Percentiles rank a stretch among this genome's conserved stretches.
Conservation (phyloP, 1,140 invertebrate species). For the Cherax destructor region DNA sequence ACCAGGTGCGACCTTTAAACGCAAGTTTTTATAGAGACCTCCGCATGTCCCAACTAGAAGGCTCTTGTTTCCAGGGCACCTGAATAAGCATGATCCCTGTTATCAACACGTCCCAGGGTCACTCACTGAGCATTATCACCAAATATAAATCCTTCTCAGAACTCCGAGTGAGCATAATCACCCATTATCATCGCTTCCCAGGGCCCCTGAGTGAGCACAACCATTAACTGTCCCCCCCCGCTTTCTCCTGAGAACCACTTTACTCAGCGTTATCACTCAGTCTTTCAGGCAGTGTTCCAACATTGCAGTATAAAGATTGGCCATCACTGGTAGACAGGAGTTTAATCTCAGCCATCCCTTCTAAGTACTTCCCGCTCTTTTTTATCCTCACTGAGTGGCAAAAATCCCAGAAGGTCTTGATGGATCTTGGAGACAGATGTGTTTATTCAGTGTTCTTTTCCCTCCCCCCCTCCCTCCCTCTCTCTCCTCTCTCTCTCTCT, state of each 20-base stretch:
- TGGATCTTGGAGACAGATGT: neutral
- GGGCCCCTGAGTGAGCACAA: neutral
- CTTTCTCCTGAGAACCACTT: no score
- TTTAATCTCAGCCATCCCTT: neutral
- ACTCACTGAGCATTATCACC: neutral
- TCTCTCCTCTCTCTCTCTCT: neutral
- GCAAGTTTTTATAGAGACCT: no score
- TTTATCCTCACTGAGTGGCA: slow-evolving; percentile 15
- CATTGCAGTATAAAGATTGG: neutral
- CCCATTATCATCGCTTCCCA: neutral
- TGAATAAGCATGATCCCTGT: neutral
- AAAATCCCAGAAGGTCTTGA: neutral
- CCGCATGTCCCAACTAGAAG: no score
- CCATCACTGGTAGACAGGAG: neutral
- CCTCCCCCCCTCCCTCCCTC: neutral
- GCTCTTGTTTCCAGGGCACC: no score
- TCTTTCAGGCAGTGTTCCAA: neutral
- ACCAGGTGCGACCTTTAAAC: no score
- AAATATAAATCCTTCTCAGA: no score
- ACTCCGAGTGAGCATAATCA: neutral
- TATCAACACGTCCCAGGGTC: neutral
- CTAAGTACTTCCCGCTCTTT: neutral
- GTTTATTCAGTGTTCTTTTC: neutral
- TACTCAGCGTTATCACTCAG: neutral
- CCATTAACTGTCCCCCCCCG: no score